Conservation (phyloP, 2,797 vertebrate genomes). For the Thunnus albacares region DNA sequence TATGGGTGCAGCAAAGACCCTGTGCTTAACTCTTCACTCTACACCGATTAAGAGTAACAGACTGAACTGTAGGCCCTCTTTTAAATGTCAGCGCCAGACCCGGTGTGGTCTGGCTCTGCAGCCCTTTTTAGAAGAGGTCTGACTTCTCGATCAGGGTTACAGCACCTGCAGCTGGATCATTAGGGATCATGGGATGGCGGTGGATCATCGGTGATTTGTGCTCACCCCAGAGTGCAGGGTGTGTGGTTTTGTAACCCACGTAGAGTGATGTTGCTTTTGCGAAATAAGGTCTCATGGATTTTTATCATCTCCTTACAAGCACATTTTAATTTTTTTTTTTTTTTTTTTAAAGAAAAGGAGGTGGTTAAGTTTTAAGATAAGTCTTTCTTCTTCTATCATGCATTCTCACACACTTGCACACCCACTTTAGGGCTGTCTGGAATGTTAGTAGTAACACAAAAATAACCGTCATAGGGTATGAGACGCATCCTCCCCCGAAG, state of each 20-base stretch:
- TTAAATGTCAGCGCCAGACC: constrained; percentile 62
- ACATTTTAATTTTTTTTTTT: constrained; percentile 34
- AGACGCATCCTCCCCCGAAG: constrained; percentile 13
- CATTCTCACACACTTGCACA: constrained; percentile 22
- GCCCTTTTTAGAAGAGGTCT: constrained; percentile 75
- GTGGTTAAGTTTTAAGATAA: constrained; percentile 11
- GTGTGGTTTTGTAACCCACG: constrained; percentile 8
- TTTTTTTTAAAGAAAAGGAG: constrained; percentile 30
- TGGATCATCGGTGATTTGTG: constrained; percentile 48
- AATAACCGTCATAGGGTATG: constrained; percentile 11
- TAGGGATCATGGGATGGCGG: constrained; percentile 2
- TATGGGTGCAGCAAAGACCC: constrained; percentile 46
- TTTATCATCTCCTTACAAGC: constrained; percentile 12
- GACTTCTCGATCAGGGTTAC: constrained; percentile 36
- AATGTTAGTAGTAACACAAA: constrained; percentile 67
- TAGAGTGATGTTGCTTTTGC: constrained; percentile 52
- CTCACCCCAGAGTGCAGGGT: constrained; percentile 34
- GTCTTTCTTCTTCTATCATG: constrained; percentile 14
- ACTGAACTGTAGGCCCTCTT: constrained; percentile 43
- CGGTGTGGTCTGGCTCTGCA: constrained; percentile 61
- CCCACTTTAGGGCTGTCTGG: constrained; percentile 31
- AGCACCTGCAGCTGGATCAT: constrained; percentile 38
- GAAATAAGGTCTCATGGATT: constrained; percentile 33
- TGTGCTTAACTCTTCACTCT: constrained; percentile 47
- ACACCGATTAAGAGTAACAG: constrained; percentile 17